These are phyloP conservation scores for Chaetodon trifasciatus DNA, from an alignment of 2,797 vertebrate species.

Conservation along the genomic window DNA sequence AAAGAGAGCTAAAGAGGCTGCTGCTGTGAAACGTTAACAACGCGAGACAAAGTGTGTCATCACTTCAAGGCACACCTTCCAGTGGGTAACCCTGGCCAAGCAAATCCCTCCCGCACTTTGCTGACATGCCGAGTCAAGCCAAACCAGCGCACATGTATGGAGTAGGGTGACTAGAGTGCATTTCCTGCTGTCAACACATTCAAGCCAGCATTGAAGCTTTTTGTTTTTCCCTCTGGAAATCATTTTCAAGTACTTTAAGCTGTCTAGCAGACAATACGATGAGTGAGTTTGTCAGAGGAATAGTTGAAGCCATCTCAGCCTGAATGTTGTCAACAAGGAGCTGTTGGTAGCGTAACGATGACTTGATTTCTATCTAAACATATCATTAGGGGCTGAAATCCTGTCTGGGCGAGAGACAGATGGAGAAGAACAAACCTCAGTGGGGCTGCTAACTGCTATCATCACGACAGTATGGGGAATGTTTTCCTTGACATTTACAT, in stretches of 20 bases:
- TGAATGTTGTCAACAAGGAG: background rate
- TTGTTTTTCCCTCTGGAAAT: constrained; percentile 4
- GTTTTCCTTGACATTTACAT: background rate
- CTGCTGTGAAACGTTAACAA: no score
- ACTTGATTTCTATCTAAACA: background rate
- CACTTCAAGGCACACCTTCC: no score
- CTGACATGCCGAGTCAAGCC: no score
- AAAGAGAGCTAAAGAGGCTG: no score
- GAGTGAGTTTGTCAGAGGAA: constrained; percentile 1
- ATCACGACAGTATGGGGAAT: background rate
- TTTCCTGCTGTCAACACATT: background rate
- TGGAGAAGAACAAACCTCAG: constrained; percentile 3
- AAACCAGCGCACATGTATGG: no score
- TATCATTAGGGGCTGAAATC: background rate
- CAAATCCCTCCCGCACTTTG: no score
- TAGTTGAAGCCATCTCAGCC: background rate
- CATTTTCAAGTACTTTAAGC: background rate
- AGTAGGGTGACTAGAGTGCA: background rate
- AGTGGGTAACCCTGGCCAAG: no score
- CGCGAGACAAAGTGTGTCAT: no score
- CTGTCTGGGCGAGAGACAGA: background rate
- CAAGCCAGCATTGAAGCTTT: background rate
- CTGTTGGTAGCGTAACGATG: background rate
- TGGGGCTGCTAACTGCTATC: background rate
- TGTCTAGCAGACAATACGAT: background rate